A percentile compares a stretch with the other conserved stretches of the same genome.
These are phyloP conservation scores for Itoplectis maculator DNA, from an alignment of 2,888 invertebrate genomes.

Conservation along the genomic window DNA sequence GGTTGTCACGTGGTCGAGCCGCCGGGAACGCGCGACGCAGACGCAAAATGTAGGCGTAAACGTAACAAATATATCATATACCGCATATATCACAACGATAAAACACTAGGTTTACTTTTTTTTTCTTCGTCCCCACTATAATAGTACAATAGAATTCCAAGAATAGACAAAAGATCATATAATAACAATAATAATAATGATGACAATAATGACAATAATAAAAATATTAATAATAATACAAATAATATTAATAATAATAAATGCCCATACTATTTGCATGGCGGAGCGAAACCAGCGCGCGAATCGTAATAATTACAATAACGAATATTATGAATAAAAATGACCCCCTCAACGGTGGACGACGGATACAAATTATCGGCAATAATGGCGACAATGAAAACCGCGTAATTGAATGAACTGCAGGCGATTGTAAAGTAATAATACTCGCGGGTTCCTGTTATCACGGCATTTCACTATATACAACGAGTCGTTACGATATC, in stretches of 20 bases:
- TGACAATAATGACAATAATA: constrained; percentile 63
- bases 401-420: constrained; percentile 30
- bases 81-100: constrained; percentile 68
- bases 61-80: constrained; percentile 61
- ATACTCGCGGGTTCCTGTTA: constrained; percentile 37
- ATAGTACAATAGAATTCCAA: constrained; percentile 68
- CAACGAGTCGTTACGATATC: constrained; percentile 31
- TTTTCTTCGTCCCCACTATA: constrained; percentile 35
- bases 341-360: constrained; percentile 44
- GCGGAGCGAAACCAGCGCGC: constrained; percentile 46
- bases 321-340: constrained; percentile 44
- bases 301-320: constrained; percentile 54
- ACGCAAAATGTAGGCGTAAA: constrained; percentile 64
- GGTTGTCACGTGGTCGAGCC: constrained; percentile 26
- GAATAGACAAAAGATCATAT: constrained; percentile 74
- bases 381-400: constrained; percentile 46
- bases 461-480: constrained; percentile 31
- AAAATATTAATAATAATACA: constrained; percentile 61
- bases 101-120: constrained; percentile 66
- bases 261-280: constrained; percentile 40
- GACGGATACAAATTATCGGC: constrained; percentile 50
- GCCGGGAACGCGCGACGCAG: constrained; percentile 56
- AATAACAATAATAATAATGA: constrained; percentile 68
- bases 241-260: constrained; percentile 62
- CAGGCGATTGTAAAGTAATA: constrained; percentile 7